These are phyloP conservation scores for Crocidura indochinensis DNA, from an alignment of 2,797 vertebrate species.

Conservation along the genomic window DNA sequence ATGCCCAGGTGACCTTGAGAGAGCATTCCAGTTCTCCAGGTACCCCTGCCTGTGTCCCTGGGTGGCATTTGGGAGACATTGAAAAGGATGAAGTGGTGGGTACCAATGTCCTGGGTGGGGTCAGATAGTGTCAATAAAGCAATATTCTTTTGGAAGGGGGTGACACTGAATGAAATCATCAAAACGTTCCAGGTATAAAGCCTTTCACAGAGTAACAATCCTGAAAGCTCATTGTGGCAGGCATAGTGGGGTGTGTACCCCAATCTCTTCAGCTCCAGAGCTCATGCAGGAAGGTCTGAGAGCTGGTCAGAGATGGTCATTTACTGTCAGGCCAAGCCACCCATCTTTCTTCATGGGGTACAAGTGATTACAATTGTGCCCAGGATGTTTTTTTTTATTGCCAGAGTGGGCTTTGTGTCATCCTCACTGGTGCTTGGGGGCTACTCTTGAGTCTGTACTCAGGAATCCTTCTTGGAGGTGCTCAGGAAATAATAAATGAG, in stretches of 20 bases:
- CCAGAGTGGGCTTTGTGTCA: too few species aligned
- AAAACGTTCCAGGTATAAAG: too few species aligned
- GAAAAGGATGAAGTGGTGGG: not conserved
- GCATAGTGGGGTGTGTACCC: not conserved
- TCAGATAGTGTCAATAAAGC: too few species aligned
- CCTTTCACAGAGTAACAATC: too few species aligned
- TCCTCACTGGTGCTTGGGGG: too few species aligned
- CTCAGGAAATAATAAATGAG: too few species aligned
- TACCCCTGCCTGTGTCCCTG: not conserved
- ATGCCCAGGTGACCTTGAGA: too few species aligned
- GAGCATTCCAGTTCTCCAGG: not conserved
- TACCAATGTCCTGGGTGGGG: not conserved
- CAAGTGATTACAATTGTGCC: not conserved
- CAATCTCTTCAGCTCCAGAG: not conserved
- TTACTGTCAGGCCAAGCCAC: not conserved
- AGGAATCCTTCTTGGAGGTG: too few species aligned
- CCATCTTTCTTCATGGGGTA: not conserved
- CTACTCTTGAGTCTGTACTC: too few species aligned
- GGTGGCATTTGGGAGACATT: rapidly evolving
- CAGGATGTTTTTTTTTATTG: not conserved
- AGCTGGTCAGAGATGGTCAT: not conserved
- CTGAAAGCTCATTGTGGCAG: not conserved
- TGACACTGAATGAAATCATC: too few species aligned
- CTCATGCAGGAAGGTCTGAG: too few species aligned
- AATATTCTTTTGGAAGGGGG: not conserved